Percentiles rank a stretch among this genome's conserved stretches.
These are phyloP conservation scores for Cephalopholis sonnerati DNA, from an alignment of 2,113 vertebrate genomes.

Conservation along the genomic window DNA sequence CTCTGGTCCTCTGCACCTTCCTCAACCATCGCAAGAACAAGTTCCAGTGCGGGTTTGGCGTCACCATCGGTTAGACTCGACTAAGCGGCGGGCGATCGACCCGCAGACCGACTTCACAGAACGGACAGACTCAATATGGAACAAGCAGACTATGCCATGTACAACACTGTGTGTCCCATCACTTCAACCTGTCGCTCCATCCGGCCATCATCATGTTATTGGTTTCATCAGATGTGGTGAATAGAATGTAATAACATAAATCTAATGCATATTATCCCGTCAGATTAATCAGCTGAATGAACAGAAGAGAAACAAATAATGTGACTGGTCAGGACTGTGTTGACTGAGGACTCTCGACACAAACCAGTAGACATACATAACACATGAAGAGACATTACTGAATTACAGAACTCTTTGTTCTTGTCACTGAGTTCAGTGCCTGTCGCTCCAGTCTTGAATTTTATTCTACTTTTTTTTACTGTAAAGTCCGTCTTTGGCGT, in stretches of 20 bases:
- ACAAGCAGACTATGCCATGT: constrained; percentile 28
- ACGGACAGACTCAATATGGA: constrained; percentile 32
- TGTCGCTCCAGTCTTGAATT: constrained; percentile 37
- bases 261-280: constrained; percentile 10
- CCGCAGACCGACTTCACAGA: constrained; percentile 1
- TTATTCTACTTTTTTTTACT: constrained; percentile 53
- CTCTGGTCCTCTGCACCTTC: constrained; percentile 90
- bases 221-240: constrained; percentile 23
- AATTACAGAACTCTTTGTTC: constrained; percentile 29
- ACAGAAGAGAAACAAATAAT: constrained; percentile 4
- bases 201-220: background rate
- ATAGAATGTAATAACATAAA: constrained; percentile 23
- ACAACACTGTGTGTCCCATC: constrained; percentile 26
- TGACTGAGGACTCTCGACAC: constrained; percentile 14
- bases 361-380: background rate
- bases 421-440: constrained; percentile 42
- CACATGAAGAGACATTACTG: constrained; percentile 15
- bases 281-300: background rate
- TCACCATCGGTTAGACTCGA: constrained; percentile 87
- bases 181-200: constrained; percentile 16
- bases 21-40: constrained; percentile 93
- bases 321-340: constrained; percentile 5
- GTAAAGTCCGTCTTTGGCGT: constrained; percentile 51
- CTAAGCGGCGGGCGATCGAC: background rate
- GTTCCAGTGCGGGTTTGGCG: constrained; percentile 92